Percentiles rank a stretch among this genome's conserved stretches.
Conservation (phyloP, 2,888 invertebrate species). For the Erannis defoliaria region DNA sequence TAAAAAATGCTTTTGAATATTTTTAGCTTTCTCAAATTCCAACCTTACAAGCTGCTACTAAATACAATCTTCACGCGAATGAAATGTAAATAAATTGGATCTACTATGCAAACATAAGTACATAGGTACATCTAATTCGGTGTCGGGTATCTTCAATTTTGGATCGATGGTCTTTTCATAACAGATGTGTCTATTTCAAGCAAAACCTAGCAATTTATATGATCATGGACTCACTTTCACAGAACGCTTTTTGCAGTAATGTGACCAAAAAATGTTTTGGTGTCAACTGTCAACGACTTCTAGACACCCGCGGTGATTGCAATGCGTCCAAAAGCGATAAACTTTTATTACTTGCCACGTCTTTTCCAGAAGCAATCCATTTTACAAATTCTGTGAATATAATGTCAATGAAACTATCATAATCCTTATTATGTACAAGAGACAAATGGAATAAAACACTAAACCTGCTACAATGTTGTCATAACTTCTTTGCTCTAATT, state of each 20-base stretch:
- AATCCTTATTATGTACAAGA: no score
- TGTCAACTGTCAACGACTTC: no score
- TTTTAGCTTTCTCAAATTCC: no score
- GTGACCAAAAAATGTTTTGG: constrained; percentile 12
- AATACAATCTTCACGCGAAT: not conserved
- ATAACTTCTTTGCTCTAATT: no score
- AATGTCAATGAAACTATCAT: no score
- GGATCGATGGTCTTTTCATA: constrained; percentile 6
- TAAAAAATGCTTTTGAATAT: no score
- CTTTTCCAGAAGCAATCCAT: not conserved
- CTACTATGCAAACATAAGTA: not conserved
- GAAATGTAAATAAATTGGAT: not conserved
- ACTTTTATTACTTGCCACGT: constrained; percentile 6
- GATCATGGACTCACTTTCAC: constrained; percentile 21
- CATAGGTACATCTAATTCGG: not conserved
- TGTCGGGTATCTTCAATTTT: not conserved
- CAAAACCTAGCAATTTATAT: constrained; percentile 7
- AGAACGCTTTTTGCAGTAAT: constrained; percentile 18
- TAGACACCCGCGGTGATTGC: constrained; percentile 12
- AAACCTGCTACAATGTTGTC: no score
- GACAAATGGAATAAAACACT: no score
- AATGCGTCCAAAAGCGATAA: constrained; percentile 12
- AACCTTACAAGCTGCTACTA: no score
- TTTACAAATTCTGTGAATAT: no score
- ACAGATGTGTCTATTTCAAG: constrained; percentile 10